Evolutionary conservation across 2,888 invertebrate genomes (phyloP).

Genomic region (Drosophila nr. medialis): DNA sequence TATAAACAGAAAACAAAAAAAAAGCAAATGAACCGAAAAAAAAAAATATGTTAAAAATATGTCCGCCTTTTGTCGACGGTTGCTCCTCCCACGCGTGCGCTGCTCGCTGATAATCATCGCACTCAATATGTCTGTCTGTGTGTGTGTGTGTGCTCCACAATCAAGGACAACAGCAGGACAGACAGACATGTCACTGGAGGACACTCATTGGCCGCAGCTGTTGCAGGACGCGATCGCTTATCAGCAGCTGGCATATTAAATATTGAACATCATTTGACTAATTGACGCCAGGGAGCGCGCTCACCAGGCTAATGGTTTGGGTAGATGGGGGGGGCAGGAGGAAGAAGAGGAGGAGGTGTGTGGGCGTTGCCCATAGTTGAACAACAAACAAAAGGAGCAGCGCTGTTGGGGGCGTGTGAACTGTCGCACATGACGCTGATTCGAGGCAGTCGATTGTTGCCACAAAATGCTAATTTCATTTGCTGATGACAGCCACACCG

Average conservation of each 20-base stretch:
- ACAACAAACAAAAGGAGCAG: slow-evolving; percentile 66
- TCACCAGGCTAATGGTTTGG: background rate
- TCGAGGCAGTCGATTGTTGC: slow-evolving; percentile 55
- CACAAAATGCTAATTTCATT: slow-evolving; percentile 71
- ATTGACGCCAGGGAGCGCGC: slow-evolving; percentile 73
- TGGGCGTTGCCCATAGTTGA: slow-evolving; percentile 54
- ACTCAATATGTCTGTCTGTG: slow-evolving; percentile 23
- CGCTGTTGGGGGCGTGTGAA: slow-evolving; percentile 71
- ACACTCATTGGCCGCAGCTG: slow-evolving; percentile 75
- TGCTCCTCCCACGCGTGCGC: slow-evolving; percentile 68
- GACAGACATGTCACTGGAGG: slow-evolving; percentile 29
- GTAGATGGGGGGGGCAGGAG: background rate
- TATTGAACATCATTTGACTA: slow-evolving; percentile 85
- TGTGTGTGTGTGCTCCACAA: slow-evolving; percentile 42
- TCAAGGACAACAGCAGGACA: slow-evolving; percentile 68
- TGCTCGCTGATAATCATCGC: slow-evolving; percentile 64
- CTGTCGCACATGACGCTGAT: slow-evolving; percentile 76
- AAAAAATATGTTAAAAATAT: slow-evolving; percentile 63
- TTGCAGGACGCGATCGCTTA: slow-evolving; percentile 75
- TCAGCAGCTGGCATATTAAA: slow-evolving; percentile 81
- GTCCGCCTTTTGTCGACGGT: slow-evolving; percentile 75
- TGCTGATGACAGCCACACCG: slow-evolving; percentile 57
- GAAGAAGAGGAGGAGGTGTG: background rate
- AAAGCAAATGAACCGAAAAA: slow-evolving; percentile 18
- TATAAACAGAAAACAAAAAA: slow-evolving; percentile 17